These are phyloP conservation scores for Emydoidea blandingii DNA, from an alignment of 2,797 vertebrate species.

Conservation along the genomic window DNA sequence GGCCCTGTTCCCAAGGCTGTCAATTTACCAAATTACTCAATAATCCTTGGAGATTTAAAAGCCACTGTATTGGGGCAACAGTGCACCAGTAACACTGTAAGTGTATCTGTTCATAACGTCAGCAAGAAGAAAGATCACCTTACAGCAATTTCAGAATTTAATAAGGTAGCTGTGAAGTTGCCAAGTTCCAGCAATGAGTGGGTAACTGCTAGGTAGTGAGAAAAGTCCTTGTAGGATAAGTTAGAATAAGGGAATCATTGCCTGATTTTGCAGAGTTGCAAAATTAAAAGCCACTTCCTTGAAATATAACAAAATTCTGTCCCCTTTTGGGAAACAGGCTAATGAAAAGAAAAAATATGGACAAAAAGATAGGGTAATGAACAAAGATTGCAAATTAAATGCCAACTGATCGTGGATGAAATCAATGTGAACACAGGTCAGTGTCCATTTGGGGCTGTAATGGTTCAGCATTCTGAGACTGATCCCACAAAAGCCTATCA, in stretches of 20 bases:
- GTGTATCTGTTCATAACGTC: neutral
- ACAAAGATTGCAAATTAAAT: neutral
- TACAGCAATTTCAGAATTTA: slow-evolving; percentile 6
- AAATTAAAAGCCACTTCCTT: neutral
- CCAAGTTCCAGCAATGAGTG: neutral
- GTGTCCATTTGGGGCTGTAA: neutral
- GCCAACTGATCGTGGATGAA: slow-evolving; percentile 5
- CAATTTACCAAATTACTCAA: neutral
- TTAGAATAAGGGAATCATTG: slow-evolving; percentile 4
- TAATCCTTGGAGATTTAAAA: slow-evolving; percentile 8
- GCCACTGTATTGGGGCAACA: neutral
- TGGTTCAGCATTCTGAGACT: neutral
- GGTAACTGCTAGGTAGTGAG: neutral
- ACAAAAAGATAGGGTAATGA: neutral
- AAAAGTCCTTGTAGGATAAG: neutral
- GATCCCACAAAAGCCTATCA: neutral
- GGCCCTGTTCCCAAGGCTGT: neutral
- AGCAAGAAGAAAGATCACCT: neutral
- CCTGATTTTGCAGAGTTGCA: neutral
- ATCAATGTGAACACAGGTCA: neutral
- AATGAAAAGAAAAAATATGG: neutral
- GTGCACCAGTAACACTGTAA: neutral
- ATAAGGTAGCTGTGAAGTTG: neutral
- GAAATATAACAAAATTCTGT: slow-evolving; percentile 37
- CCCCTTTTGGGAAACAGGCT: neutral